These are phyloP conservation scores for Eleutherodactylus coqui DNA, from an alignment of 2,797 vertebrate species.

Conservation along the genomic window DNA sequence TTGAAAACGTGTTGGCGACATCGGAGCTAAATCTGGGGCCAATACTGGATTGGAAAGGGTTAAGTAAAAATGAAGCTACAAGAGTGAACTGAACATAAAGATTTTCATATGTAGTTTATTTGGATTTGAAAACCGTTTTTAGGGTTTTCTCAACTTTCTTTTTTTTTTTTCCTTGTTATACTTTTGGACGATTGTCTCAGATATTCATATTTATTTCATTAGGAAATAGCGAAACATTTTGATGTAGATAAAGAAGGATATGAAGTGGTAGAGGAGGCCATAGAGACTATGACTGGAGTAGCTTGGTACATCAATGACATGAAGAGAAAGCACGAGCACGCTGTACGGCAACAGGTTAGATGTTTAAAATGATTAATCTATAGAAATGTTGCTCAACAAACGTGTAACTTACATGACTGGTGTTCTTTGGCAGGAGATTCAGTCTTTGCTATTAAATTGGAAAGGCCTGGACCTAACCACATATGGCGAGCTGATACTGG, in stretches of 20 bases:
- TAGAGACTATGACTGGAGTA: slow-evolving; percentile 96
- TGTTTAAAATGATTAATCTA: background rate
- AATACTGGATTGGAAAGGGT: no score
- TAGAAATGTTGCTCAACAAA: background rate
- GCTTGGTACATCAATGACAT: slow-evolving; percentile 99
- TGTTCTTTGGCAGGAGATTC: slow-evolving; percentile 84
- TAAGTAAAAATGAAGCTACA: no score
- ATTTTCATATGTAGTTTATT: no score
- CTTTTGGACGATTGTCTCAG: background rate
- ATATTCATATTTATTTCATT: background rate
- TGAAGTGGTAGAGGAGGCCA: slow-evolving; percentile 92
- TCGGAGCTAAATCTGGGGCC: no score
- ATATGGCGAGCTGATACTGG: slow-evolving; percentile 92
- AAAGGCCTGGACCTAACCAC: slow-evolving; percentile 93
- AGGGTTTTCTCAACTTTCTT: background rate
- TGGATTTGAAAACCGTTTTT: no score
- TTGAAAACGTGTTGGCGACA: no score
- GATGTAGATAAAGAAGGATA: slow-evolving; percentile 86
- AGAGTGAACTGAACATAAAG: no score
- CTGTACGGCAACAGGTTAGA: slow-evolving; percentile 91
- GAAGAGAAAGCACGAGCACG: slow-evolving; percentile 97
- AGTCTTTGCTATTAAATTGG: slow-evolving; percentile 96
- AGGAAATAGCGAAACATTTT: slow-evolving; percentile 97
- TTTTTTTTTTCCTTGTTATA: background rate
- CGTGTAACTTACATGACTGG: background rate